Conservation (phyloP, 2,888 invertebrate genomes). For the Palloptera scutellata region DNA sequence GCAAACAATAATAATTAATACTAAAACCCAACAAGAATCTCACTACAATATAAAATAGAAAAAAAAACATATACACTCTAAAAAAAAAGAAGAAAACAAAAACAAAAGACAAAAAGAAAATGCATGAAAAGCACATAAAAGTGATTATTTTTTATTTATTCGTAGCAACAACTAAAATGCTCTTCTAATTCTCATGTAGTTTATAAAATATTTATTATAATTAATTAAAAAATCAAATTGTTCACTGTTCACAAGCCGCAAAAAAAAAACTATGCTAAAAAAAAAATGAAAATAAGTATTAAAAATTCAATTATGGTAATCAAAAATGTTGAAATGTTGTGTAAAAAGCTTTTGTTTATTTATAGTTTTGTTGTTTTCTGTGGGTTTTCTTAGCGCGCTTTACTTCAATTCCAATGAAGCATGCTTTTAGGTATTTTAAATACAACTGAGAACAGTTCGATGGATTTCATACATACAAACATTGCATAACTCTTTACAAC, state of each 20-base stretch:
- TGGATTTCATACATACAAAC: slow-evolving; percentile 3
- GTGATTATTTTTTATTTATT: slow-evolving; percentile 14
- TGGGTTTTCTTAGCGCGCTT: slow-evolving; percentile 27
- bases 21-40: too few relatives aligned
- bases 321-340: slow-evolving; percentile 10
- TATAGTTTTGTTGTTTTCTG: not conserved
- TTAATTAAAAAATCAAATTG: slow-evolving; percentile 13
- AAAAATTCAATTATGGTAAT: too few relatives aligned
- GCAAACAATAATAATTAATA: too few relatives aligned
- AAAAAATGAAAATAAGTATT: slow-evolving; percentile 15
- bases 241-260: not conserved
- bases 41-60: too few relatives aligned
- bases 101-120: slow-evolving; percentile 43
- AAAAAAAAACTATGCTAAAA: slow-evolving; percentile 22
- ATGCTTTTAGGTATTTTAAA: slow-evolving; percentile 29
- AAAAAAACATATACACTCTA: slow-evolving; percentile 12
- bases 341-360: slow-evolving; percentile 23
- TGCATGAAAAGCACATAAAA: slow-evolving; percentile 56
- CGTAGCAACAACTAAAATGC: too few relatives aligned
- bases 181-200: slow-evolving; percentile 25
- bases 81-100: too few relatives aligned
- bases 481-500: not conserved
- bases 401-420: slow-evolving; percentile 23
- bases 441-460: not conserved
- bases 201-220: slow-evolving; percentile 16